These are phyloP conservation scores for Drosophila macrothrix DNA, from an alignment of 2,888 invertebrate species.

Conservation along the genomic window DNA sequence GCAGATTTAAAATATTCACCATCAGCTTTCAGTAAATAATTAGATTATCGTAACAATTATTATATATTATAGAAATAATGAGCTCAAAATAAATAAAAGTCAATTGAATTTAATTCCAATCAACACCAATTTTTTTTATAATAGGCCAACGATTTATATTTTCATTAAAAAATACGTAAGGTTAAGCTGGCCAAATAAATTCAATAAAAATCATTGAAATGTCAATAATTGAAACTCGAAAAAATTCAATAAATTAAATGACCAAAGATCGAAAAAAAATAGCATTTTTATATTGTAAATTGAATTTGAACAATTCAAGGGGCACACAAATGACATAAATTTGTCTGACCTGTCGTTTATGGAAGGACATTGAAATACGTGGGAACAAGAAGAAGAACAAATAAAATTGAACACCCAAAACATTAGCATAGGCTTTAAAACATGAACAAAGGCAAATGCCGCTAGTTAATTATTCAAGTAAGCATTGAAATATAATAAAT, in stretches of 20 bases:
- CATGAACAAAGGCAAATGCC: slow-evolving; percentile 30
- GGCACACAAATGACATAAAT: slow-evolving; percentile 59
- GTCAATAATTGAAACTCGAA: slow-evolving; percentile 64
- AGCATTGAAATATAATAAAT: slow-evolving; percentile 13
- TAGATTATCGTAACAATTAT: slow-evolving; percentile 15
- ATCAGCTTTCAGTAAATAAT: neutral
- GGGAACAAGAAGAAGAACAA: slow-evolving; percentile 3
- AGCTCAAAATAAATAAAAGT: slow-evolving; percentile 15
- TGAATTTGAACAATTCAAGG: slow-evolving; percentile 59
- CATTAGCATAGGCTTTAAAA: neutral
- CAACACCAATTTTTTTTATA: neutral
- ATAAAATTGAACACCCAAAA: neutral
- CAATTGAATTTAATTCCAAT: slow-evolving; percentile 11
- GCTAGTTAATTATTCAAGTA: slow-evolving; percentile 46
- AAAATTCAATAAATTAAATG: slow-evolving; percentile 21
- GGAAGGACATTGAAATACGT: slow-evolving; percentile 44
- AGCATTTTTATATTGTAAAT: slow-evolving; percentile 67
- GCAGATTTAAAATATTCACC: slow-evolving; percentile 8
- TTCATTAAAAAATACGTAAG: slow-evolving; percentile 24
- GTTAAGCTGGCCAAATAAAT: slow-evolving; percentile 56
- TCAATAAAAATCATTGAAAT: slow-evolving; percentile 64
- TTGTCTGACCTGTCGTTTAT: slow-evolving; percentile 32
- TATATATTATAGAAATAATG: slow-evolving; percentile 16
- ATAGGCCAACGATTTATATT: neutral
- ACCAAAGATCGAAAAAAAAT: slow-evolving; percentile 53